Base-by-base conservation (phyloP, 2,797 vertebrate species). In the Vireo griseus region DNA sequence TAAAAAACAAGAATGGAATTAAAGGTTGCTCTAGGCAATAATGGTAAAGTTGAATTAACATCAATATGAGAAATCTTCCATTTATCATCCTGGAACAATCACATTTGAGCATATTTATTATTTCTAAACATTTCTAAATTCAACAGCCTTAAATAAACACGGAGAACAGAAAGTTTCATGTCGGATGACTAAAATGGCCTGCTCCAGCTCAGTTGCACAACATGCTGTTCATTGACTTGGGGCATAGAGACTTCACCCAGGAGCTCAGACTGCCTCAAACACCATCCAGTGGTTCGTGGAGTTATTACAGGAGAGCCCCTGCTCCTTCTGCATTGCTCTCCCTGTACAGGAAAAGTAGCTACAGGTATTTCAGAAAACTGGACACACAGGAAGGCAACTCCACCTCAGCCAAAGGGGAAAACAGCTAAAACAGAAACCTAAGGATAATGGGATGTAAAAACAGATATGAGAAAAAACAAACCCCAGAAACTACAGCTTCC, bases 201-300 rank as follows among this genome's bases (percentile, higher is more conserved):
- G 82, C 54, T 55, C 52, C 51, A 2, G 1, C 51, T 88, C 77
- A 47, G 44, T 78, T 92, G 55, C 79, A 66, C 84, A 94, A 76
- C 17, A 66, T 48, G 26, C 29, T 90, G 6, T 83, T 92, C 42
- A 39, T 55, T 33, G 39, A 48, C 40, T 88, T 83, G 94, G 81
- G 6, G 0, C 31, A 76, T n/a, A 66, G 79, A 68, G 31, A 42
- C 44, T 87, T 93, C 86, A 90, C 45, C 84, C 62, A 66, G 78
- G 94, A 83, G 9, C 72, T 88, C 15, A 67, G 88, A 14, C 89
- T 91, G 79, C 91, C 94, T 96, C 78, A 97, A 96, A 94, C 95
- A 86, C 95, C 96, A 96, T 81, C 95, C 92, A 88, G 95, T 95
- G 96, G 95, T 76, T 86, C 94, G 26, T 13, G 44, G 33, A 94